phyloP scores from a whole-genome alignment of 35 echinoderm and acorn worm genomes.

The Heliocidaris erythrogramma region DNA sequence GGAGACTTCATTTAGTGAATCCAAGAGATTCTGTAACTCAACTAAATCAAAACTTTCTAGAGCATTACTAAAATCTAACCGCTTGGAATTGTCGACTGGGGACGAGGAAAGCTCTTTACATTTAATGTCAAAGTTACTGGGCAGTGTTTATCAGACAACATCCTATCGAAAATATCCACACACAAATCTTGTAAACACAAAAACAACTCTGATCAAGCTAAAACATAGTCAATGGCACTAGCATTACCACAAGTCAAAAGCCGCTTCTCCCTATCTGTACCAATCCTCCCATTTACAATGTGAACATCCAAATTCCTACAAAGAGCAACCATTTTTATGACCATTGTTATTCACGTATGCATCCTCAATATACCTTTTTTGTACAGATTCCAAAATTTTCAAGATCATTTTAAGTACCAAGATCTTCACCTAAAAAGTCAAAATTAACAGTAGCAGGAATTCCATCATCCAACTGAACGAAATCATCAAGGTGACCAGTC shows the following conservation, averaged over 20 bases:
- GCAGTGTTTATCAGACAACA: constrained; percentile 52
- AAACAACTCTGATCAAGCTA: constrained; percentile 24
- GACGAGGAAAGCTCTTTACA: neutral
- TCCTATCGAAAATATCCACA: constrained; percentile 50
- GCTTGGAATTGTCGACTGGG: constrained; percentile 27
- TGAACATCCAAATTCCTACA: constrained; percentile 50
- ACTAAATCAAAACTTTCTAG: no score
- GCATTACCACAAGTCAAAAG: constrained; percentile 38
- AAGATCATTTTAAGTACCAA: neutral
- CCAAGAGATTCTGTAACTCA: neutral
- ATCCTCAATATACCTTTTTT: constrained; percentile 36
- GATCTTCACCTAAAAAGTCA: neutral
- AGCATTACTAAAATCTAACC: neutral
- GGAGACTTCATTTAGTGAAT: constrained; percentile 4
- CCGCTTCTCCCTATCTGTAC: constrained; percentile 11
- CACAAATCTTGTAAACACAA: neutral
- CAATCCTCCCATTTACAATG: constrained; percentile 45
- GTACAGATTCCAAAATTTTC: constrained; percentile 35
- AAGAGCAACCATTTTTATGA: constrained; percentile 7
- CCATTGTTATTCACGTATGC: constrained; percentile 45
- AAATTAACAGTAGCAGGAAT: neutral
- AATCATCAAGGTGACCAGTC: constrained; percentile 41
- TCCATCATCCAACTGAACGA: neutral
- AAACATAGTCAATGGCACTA: constrained; percentile 40
- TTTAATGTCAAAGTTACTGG: constrained; percentile 47